These are phyloP conservation scores for Eueremaeus valkanovi DNA, from an alignment of 2,888 invertebrate species.

Conservation along the genomic window DNA sequence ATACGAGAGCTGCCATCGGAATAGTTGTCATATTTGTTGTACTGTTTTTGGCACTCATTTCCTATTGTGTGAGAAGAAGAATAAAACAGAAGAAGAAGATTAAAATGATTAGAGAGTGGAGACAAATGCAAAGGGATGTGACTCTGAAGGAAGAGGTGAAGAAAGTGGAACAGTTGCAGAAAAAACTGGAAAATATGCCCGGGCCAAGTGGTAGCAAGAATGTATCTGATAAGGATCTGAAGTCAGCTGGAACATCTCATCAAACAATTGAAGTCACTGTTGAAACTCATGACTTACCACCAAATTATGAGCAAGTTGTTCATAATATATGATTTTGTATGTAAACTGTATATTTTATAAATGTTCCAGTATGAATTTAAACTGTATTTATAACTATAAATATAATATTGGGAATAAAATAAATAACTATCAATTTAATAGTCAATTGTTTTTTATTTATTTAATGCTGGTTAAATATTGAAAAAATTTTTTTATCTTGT, in stretches of 20 bases:
- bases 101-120: neutral
- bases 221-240: too few relatives aligned
- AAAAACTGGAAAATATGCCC: neutral
- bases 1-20: neutral
- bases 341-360: too few relatives aligned
- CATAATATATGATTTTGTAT: too few relatives aligned
- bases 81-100: neutral
- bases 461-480: too few relatives aligned
- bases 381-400: too few relatives aligned
- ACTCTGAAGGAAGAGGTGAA: neutral
- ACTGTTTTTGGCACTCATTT: neutral
- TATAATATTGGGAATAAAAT: too few relatives aligned
- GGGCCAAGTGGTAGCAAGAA: neutral
- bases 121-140: neutral
- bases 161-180: neutral
- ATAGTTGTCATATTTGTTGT: neutral
- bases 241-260: neutral
- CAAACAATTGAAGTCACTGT: neutral
- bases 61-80: neutral
- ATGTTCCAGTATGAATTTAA: too few relatives aligned
- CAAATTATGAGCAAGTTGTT: neutral
- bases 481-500: too few relatives aligned
- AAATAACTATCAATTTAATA: too few relatives aligned
- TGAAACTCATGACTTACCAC: neutral
- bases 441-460: too few relatives aligned